Conservation (phyloP, 2,797 vertebrate genomes). For the Thripadectes ignobilis region DNA sequence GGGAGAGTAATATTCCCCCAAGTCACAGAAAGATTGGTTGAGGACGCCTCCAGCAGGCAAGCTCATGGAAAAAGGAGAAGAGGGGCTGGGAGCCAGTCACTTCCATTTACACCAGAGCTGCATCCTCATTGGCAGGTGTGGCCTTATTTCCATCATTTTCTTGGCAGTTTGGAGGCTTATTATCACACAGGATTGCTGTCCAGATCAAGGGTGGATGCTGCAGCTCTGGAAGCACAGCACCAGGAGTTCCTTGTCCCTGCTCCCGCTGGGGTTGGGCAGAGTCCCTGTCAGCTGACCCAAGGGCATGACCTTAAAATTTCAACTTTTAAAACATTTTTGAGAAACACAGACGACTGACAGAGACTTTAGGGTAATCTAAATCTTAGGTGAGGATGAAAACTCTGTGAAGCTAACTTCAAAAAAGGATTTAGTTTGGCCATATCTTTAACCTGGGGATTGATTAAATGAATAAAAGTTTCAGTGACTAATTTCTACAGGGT, state of each 20-base stretch:
- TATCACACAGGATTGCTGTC: neutral
- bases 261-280: neutral
- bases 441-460: neutral
- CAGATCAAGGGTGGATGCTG: rapidly evolving
- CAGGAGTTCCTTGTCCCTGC: neutral
- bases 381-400: neutral
- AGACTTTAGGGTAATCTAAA: neutral
- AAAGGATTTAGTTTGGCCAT: neutral
- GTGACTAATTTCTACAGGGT: neutral
- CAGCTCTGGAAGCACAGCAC: neutral
- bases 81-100: neutral
- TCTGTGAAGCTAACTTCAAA: neutral
- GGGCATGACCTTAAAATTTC: neutral
- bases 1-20: neutral
- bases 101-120: neutral
- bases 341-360: neutral
- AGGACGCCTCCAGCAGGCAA: neutral
- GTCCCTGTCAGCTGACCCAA: neutral
- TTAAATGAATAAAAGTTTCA: neutral
- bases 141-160: neutral
- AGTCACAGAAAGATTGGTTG: neutral
- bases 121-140: neutral
- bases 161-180: neutral
- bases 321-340: neutral
- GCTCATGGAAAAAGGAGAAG: neutral